phyloP scores from a whole-genome alignment of 2,113 vertebrate species.

The Astur gentilis region DNA sequence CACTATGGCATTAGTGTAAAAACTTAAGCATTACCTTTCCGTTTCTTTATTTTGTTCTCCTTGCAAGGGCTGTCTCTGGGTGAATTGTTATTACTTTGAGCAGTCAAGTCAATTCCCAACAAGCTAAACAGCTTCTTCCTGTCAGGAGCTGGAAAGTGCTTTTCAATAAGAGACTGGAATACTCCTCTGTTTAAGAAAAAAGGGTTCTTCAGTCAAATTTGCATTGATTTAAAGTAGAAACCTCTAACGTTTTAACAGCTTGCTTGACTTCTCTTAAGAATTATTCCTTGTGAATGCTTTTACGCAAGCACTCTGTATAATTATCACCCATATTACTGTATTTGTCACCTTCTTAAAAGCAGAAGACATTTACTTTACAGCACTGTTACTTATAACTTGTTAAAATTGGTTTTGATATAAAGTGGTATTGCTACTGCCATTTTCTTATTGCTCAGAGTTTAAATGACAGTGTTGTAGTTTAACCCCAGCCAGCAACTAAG shows the following conservation, averaged over 20 bases:
- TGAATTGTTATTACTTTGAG: conserved; percentile 86
- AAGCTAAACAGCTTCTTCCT: conserved; percentile 96
- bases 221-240: not conserved
- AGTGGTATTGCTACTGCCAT: not conserved
- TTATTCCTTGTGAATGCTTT: not conserved
- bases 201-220: not conserved
- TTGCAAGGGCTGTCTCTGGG: conserved; percentile 81
- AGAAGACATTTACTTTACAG: not conserved
- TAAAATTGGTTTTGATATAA: not conserved
- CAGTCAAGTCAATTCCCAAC: conserved; percentile 90
- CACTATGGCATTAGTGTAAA: not conserved
- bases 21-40: conserved; percentile 81
- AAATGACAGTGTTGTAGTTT: not conserved
- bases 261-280: not conserved
- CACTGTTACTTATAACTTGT: not conserved
- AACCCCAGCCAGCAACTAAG: too few species aligned
- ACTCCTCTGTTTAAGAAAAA: conserved; percentile 82
- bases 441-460: not conserved
- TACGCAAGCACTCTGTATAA: not conserved
- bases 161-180: conserved; percentile 94
- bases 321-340: not conserved
- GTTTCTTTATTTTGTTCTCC: conserved; percentile 88
- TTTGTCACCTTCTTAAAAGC: not conserved
- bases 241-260: not conserved
- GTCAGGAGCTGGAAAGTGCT: conserved; percentile 98